Base-by-base conservation (phyloP, 2,797 vertebrate genomes). In the Geotrypetes seraphini region DNA sequence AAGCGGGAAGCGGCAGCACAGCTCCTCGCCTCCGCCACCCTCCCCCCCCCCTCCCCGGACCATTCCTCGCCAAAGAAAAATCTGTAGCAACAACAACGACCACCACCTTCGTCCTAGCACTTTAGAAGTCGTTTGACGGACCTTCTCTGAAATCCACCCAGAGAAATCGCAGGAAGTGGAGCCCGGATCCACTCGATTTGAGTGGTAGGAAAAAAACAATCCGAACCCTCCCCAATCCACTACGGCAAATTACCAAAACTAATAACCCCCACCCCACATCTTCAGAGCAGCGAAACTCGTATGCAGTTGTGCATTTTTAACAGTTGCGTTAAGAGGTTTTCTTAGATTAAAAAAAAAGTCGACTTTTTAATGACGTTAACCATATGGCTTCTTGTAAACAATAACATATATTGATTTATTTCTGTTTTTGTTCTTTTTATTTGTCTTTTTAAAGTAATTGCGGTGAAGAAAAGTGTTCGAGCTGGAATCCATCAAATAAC, bases 401-500 rank as follows among this genome's bases (percentile, higher is more conserved):
- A n/a, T n/a, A n/a, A n/a, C n/a, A n/a, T n/a, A n/a, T n/a, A n/a
- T n/a, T n/a, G n/a, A 12, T 12, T 9, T 36, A 8, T 23, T 19
- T 17, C 19, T 19, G 51, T 40, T 43, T 36, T 36, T 31, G 15
- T 24, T 33, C 20, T 19, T 5, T 0, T n/a, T n/a, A n/a, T n/a
- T n/a, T n/a, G n/a, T n/a, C n/a, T n/a, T 11, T 23, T 4, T 29
- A 58, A n/a, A n/a, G 12, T 29, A 66, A 54, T 22, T 21, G 52
- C 33, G 15, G 39, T 35, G 53, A 43, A 49, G 45, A 57, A 29
- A 76, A 74, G 62, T 59, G 69, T 66, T 57, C 66, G 90, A 88
- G 85, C 93, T 94, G 95, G 93, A 94, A 88, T 83, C 83, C 85
- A 79, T 87, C 79, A 66, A 78, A 77, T 87, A 91, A 66, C 83